Evolutionary conservation across 1,140 invertebrate genomes (phyloP).

Genomic region (Calycopis cecrops): DNA sequence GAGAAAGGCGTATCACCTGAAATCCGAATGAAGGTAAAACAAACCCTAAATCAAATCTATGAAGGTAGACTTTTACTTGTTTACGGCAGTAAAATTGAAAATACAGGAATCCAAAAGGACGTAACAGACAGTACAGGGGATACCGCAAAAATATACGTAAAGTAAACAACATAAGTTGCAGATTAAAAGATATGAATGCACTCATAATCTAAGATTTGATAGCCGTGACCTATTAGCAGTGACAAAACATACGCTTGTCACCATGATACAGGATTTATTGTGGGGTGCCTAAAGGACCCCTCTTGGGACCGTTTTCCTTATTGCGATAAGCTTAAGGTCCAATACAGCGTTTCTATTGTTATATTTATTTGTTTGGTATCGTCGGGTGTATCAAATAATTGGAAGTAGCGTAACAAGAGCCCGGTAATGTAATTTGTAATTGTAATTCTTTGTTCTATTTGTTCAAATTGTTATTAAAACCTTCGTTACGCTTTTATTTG

Average conservation of each 20-base stretch:
- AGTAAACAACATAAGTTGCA: neutral
- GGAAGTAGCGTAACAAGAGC: conserved; percentile 52
- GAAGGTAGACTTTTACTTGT: neutral
- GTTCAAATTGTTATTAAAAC: too few species aligned
- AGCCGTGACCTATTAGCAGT: conserved; percentile 60
- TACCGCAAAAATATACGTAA: conserved; percentile 20
- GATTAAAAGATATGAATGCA: conserved; percentile 2
- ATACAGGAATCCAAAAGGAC: conserved; percentile 13
- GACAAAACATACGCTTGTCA: conserved; percentile 67
- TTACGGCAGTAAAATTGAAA: conserved; percentile 6
- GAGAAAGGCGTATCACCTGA: conserved; percentile 17
- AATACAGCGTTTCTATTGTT: conserved; percentile 18
- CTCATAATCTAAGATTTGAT: conserved; percentile 35
- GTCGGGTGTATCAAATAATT: conserved; percentile 52
- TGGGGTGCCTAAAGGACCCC: conserved; percentile 25
- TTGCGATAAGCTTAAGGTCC: conserved; percentile 22
- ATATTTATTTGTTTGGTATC: conserved; percentile 31
- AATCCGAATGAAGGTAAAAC: conserved; percentile 12
- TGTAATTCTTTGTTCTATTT: conserved; percentile 22
- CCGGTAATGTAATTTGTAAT: conserved; percentile 32
- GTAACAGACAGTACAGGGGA: conserved; percentile 5
- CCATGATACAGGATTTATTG: conserved; percentile 59
- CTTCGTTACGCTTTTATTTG: too few species aligned
- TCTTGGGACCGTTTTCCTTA: conserved; percentile 19
- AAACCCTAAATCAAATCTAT: conserved; percentile 15